These are phyloP conservation scores for Tretioscincus oriximinensis DNA, from an alignment of 2,113 vertebrate genomes.

Conservation along the genomic window DNA sequence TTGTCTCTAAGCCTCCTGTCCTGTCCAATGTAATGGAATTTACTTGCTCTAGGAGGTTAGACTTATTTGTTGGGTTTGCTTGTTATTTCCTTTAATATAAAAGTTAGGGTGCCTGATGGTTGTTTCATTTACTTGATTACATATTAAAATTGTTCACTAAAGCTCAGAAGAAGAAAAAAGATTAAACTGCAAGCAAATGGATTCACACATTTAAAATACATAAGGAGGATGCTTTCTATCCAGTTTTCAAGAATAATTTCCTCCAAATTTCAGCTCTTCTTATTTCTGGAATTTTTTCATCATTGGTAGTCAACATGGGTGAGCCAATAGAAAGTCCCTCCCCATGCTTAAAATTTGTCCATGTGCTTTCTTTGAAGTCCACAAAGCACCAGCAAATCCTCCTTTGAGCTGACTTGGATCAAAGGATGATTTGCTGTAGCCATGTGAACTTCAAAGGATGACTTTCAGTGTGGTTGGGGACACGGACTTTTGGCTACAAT, in stretches of 20 bases:
- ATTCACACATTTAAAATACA: neutral
- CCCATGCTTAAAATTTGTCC: no score
- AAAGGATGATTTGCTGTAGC: no score
- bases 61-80: slow-evolving; percentile 44
- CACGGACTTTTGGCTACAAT: no score
- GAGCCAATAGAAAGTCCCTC: no score
- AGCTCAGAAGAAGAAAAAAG: neutral
- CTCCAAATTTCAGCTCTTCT: neutral
- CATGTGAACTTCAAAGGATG: no score
- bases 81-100: slow-evolving; percentile 25
- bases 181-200: neutral
- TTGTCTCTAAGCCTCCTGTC: slow-evolving; percentile 37
- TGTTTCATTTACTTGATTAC: neutral
- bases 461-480: no score
- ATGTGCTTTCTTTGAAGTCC: no score
- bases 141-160: neutral
- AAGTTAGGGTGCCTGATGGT: neutral
- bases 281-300: neutral
- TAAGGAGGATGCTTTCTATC: neutral
- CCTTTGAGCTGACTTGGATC: no score
- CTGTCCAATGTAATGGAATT: slow-evolving; percentile 30
- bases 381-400: no score
- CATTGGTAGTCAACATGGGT: no score
- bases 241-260: neutral
- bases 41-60: slow-evolving; percentile 30